Conservation (phyloP, 2,888 invertebrate species). For the Drosophila mimica region DNA sequence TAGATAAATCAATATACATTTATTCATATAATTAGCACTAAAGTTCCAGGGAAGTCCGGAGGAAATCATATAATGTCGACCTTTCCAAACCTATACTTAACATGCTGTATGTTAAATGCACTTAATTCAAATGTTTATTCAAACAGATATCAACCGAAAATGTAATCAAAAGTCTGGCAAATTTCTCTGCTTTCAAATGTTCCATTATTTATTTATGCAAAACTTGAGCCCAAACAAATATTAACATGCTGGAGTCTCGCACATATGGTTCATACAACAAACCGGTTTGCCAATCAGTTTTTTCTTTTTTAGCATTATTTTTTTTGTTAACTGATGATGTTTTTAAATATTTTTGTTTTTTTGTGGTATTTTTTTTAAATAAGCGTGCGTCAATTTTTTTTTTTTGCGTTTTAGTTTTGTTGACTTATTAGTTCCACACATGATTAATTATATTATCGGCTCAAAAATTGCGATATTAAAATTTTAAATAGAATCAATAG, state of each 20-base stretch:
- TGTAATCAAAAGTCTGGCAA: constrained; percentile 31
- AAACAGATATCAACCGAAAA: constrained; percentile 24
- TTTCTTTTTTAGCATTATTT: constrained; percentile 43
- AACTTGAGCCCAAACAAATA: constrained; percentile 27
- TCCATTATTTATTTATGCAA: constrained; percentile 44
- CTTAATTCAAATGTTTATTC: constrained; percentile 35
- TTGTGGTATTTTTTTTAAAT: constrained; percentile 30
- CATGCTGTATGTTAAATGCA: constrained; percentile 36
- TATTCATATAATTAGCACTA: constrained; percentile 33
- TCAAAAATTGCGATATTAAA: constrained; percentile 10
- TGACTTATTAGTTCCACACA: constrained; percentile 17
- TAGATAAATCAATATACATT: constrained; percentile 13
- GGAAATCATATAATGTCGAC: constrained; percentile 24
- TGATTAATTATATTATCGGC: constrained; percentile 20
- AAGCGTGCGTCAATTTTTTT: constrained; percentile 17
- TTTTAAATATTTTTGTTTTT: constrained; percentile 12
- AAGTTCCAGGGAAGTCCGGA: constrained; percentile 51
- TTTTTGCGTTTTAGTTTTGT: constrained; percentile 27
- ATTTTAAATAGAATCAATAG: neutral
- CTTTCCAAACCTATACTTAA: constrained; percentile 20
- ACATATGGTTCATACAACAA: constrained; percentile 28
- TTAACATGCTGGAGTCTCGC: constrained; percentile 14
- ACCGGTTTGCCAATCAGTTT: constrained; percentile 30
- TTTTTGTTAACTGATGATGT: constrained; percentile 36
- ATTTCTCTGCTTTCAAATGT: constrained; percentile 47